Conservation (phyloP, 1,140 invertebrate genomes). For the Hycleus phaleratus region DNA sequence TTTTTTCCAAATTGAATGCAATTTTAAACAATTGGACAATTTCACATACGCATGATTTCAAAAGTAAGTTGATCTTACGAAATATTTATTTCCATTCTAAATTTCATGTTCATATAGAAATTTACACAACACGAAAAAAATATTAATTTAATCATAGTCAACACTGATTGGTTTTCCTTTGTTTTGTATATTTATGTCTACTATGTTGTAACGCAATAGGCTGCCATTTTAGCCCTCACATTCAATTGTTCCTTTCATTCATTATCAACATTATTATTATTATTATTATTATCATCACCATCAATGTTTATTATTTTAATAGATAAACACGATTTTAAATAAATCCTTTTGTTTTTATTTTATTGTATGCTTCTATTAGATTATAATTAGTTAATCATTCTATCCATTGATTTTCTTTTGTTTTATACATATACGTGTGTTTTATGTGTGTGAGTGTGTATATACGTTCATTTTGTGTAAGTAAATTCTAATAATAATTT, state of each 20-base stretch:
- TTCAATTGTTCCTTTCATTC: neutral
- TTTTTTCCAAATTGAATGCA: no score
- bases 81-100: neutral
- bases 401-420: neutral
- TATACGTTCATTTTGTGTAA: no score
- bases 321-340: neutral
- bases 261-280: neutral
- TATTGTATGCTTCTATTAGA: neutral
- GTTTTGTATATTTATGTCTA: constrained; percentile 11
- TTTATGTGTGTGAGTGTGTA: no score
- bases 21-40: neutral
- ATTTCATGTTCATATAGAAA: neutral
- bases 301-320: neutral
- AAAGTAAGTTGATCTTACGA: constrained; percentile 17
- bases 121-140: neutral
- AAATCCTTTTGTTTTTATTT: neutral
- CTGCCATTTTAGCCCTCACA: constrained; percentile 20
- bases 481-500: no score
- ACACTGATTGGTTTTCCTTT: neutral
- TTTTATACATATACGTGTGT: neutral
- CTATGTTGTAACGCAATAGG: constrained; percentile 9
- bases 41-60: constrained; percentile 19
- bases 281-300: neutral
- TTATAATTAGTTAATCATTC: neutral
- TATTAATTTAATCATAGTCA: neutral